Conservation (phyloP, 2,113 vertebrate species). For the Uropsilus gracilis region DNA sequence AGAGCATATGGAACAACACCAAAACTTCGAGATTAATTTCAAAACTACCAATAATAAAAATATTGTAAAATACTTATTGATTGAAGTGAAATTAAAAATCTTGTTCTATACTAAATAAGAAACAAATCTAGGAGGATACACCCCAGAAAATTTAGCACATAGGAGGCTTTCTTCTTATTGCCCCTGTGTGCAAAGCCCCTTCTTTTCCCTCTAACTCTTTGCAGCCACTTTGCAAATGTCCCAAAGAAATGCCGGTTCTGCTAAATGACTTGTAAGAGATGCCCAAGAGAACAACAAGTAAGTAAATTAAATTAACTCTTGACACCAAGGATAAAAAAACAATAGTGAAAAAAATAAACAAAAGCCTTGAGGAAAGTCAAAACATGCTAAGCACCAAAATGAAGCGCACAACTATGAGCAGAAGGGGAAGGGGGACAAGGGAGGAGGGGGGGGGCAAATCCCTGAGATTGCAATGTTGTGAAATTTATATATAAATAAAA, state of each 20-base stretch:
- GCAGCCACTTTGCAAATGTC: neutral
- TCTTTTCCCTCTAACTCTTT: no score
- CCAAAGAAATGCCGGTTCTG: neutral
- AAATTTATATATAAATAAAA: no score
- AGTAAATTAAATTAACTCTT: no score
- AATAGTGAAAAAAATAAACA: no score
- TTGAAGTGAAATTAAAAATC: neutral
- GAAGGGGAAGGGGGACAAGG: no score
- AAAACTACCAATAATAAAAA: neutral
- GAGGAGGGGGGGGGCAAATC: no score
- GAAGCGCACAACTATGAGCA: no score
- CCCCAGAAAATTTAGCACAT: neutral
- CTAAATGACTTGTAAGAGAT: neutral
- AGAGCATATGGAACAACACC: neutral
- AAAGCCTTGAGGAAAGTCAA: no score
- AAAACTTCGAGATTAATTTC: neutral
- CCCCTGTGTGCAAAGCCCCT: neutral
- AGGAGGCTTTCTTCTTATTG: neutral
- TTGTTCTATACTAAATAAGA: neutral
- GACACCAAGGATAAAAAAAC: no score
- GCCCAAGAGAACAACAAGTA: neutral
- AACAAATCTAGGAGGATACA: neutral
- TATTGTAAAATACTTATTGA: neutral
- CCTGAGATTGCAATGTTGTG: no score
- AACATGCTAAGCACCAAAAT: no score